Conservation (phyloP, 2,888 invertebrate species). For the Andrena minutula region DNA sequence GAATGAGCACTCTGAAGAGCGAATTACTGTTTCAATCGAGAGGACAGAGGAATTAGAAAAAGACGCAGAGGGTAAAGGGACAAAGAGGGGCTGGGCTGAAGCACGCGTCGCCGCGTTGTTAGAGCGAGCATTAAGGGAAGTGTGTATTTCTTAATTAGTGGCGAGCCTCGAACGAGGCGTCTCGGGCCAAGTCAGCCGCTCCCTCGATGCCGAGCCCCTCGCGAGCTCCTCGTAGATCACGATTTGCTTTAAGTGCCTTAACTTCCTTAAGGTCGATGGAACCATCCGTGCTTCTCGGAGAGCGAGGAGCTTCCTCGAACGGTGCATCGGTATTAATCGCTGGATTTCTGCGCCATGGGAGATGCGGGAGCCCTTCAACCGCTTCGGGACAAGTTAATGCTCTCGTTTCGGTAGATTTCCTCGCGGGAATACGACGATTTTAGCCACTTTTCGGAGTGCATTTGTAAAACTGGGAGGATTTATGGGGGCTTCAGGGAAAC, state of each 20-base stretch:
- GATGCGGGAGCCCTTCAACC: not conserved
- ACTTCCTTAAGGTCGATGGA: constrained; percentile 47
- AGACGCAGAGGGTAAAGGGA: not conserved
- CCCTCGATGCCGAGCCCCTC: constrained; percentile 67
- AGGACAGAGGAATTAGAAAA: constrained; percentile 6
- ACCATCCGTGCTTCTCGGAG: constrained; percentile 43
- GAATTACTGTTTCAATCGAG: constrained; percentile 8
- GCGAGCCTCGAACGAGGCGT: constrained; percentile 59
- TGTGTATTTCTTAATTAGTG: constrained; percentile 72
- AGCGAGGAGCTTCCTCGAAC: constrained; percentile 1
- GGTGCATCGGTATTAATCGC: constrained; percentile 30
- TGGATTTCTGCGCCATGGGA: not conserved
- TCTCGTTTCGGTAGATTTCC: not conserved
- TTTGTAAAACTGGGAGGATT: no score
- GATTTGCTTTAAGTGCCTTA: constrained; percentile 68
- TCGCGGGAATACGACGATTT: not conserved
- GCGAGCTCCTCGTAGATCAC: constrained; percentile 67
- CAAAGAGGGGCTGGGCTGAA: constrained; percentile 9
- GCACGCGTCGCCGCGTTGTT: constrained; percentile 51
- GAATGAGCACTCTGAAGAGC: no score
- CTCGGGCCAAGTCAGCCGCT: constrained; percentile 63
- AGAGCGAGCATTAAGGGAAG: constrained; percentile 50
- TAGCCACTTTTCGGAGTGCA: no score
- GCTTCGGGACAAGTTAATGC: not conserved
- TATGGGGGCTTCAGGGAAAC: no score